These are phyloP conservation scores for Acanthopagrus latus DNA, from an alignment of 2,797 vertebrate species.

Conservation along the genomic window DNA sequence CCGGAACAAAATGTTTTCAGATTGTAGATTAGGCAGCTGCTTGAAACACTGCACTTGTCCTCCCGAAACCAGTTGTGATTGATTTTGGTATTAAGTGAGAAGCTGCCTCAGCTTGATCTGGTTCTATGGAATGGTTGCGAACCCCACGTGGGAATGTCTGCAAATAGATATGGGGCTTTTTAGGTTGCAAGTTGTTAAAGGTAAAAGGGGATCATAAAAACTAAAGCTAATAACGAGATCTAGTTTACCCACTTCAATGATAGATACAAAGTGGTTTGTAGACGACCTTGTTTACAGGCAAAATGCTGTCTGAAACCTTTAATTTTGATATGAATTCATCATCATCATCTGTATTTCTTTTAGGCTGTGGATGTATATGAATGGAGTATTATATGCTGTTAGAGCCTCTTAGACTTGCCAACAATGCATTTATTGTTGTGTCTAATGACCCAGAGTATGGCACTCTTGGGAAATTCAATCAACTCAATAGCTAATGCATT, in stretches of 20 bases:
- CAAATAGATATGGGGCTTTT: constrained; percentile 1
- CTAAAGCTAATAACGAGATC: constrained; percentile 35
- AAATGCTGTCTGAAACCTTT: background rate
- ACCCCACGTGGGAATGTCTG: background rate
- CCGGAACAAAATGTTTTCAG: constrained; percentile 44
- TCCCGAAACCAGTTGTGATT: constrained; percentile 15
- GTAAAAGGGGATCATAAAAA: constrained; percentile 34
- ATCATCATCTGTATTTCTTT: background rate
- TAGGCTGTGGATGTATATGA: background rate
- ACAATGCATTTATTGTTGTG: constrained; percentile 10
- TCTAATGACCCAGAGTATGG: constrained; percentile 21
- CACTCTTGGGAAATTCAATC: constrained; percentile 24
- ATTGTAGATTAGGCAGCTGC: constrained; percentile 12
- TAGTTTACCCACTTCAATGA: constrained; percentile 2
- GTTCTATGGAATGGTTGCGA: background rate
- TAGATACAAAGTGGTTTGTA: background rate
- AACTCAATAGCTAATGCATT: constrained; percentile 17
- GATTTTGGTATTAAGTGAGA: constrained; percentile 36
- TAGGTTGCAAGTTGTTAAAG: constrained; percentile 18
- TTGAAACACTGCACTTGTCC: background rate
- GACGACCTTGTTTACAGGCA: constrained; percentile 5
- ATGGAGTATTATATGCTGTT: background rate
- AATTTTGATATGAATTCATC: background rate
- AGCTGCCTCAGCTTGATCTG: constrained; percentile 4
- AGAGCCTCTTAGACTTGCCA: constrained; percentile 3